Percentiles rank a stretch among this genome's conserved stretches.
phyloP scores from a whole-genome alignment of 2,113 vertebrate genomes.

The Nyctibius bracteatus region DNA sequence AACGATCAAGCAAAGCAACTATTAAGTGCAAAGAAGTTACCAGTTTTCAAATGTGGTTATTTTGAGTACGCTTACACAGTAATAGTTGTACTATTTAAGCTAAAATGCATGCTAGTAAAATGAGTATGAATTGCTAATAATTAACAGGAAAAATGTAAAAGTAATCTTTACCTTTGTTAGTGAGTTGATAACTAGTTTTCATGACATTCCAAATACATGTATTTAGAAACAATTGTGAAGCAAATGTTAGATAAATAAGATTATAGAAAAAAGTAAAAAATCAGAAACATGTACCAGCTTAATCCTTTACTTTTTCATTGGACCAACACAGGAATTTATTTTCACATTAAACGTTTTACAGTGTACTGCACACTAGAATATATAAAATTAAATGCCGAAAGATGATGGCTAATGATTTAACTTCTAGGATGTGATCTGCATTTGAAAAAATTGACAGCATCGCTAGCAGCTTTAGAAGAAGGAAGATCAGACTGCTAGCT shows the following conservation, averaged over 20 bases:
- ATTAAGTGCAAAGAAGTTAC: conserved; percentile 48
- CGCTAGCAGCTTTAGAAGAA: background rate
- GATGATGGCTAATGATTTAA: background rate
- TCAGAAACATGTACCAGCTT: background rate
- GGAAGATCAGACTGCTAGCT: background rate
- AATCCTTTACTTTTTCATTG: background rate
- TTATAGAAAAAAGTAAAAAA: conserved; percentile 17
- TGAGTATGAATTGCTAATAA: conserved; percentile 41
- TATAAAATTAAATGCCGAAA: background rate
- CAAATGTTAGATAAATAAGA: conserved; percentile 21
- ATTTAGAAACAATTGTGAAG: conserved; percentile 44
- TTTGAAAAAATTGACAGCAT: background rate
- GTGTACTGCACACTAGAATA: background rate
- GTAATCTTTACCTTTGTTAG: conserved; percentile 58
- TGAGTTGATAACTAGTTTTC: conserved; percentile 45
- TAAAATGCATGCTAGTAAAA: conserved; percentile 43
- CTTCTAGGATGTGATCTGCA: background rate
- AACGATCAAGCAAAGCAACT: conserved; percentile 30
- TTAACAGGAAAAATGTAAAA: conserved; percentile 36
- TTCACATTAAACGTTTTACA: background rate
- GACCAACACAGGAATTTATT: background rate
- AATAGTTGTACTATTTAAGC: conserved; percentile 40
- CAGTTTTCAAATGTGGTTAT: conserved; percentile 35
- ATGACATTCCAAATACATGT: background rate
- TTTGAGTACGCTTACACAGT: conserved; percentile 56